Base-by-base conservation (phyloP, 2,113 vertebrate species). In the Fregata magnificens region DNA sequence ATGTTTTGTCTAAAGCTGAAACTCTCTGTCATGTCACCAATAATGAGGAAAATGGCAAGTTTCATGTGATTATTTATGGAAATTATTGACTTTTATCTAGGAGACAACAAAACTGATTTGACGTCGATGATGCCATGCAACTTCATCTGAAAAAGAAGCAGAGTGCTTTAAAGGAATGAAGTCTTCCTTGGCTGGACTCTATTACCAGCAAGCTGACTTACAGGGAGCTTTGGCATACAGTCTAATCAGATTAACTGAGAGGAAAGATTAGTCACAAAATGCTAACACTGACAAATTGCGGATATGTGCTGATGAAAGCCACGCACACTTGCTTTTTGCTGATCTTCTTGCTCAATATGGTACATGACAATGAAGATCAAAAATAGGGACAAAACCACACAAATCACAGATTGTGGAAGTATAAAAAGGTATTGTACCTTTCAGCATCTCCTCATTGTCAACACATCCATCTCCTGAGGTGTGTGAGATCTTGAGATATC, bases 181-280 rank as follows among this genome's bases (percentile, higher is more conserved):
- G 19, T 69, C 78, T 91, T 92, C 65, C 34, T 70, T 49, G 25
- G 17, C 66, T 77, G n/a, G 82, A 77, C 36, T 72, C 26, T 79
- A 21, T 93, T 85, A 65, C 83, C 56, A 91, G 81, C n/a, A 79
- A 87, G 40, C 77, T 86, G 83, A 67, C 5, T 84, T 93, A 69
- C 34, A 91, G 44, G 47, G 59, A 91, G 49, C 22, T 94, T 90
- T 95, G 84, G 93, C 88, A 92, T 58, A 42, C 20, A 77, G 58
- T 62, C 87, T 94, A 77, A 95, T 93, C 66, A 93, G 90, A 93
- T 95, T 96, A 94, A 89, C 74, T 22, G 5, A 36, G 70, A 90
- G 49, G 31, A 90, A 86, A 85, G 74, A 93, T 53, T 79, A 72
- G 82, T 73, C 82, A 72, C 85, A 74, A 93, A 95, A 86, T 92